Conservation (phyloP, 2,113 vertebrate genomes). For the Lophura nycthemera region DNA sequence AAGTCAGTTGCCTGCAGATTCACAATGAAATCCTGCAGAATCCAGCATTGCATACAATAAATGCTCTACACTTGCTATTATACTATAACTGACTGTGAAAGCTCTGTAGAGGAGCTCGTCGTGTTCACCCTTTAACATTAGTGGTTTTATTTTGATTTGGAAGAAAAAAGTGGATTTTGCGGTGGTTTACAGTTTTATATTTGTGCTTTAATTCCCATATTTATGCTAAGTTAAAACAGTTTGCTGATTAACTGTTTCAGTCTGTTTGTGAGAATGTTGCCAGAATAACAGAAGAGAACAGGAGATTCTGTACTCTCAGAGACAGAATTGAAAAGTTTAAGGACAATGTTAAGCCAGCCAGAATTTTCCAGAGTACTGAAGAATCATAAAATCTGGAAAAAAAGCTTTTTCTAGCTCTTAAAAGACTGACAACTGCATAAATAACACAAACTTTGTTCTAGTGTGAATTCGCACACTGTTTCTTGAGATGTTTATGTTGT, state of each 20-base stretch:
- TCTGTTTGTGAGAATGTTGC: not conserved
- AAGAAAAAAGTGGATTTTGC: not conserved
- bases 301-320: not conserved
- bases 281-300: not conserved
- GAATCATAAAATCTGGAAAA: not conserved
- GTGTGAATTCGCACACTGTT: not conserved
- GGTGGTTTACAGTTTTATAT: not conserved
- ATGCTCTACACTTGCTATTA: not conserved
- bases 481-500: not conserved
- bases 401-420: not conserved
- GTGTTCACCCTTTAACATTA: not conserved
- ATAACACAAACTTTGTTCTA: not conserved
- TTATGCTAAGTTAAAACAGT: not conserved
- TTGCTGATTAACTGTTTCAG: not conserved
- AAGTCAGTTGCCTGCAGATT: constrained; percentile 23
- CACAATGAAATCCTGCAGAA: constrained; percentile 30
- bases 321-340: not conserved
- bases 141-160: not conserved
- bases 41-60: not conserved
- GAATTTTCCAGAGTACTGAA: not conserved
- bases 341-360: not conserved
- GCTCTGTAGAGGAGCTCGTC: not conserved
- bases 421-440: not conserved
- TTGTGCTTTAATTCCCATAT: not conserved
- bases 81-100: not conserved